Evolutionary conservation across 1,140 invertebrate genomes (phyloP), one percentile per base, ranked within the genome.

Genomic region (Drosophila elegans): DNA sequence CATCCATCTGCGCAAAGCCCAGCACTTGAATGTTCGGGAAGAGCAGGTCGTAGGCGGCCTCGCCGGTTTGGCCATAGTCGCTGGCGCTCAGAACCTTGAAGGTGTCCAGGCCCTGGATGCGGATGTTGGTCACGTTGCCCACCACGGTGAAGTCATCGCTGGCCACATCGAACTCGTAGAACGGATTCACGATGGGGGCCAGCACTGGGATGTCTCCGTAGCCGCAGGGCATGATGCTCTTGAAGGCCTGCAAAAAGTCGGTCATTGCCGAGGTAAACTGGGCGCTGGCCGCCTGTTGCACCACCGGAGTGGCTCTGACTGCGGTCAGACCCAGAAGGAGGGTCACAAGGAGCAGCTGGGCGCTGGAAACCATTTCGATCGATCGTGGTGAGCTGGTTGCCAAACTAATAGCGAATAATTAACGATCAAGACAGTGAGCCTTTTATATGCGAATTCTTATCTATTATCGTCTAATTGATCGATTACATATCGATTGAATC

Each of bases 221-320:
- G 38, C 85, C 84, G 25, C 85, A 90, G 4, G 85, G 85, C 49
- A 81, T 72, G n/a, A 89, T 81, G 6, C 48, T 64, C 56, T 74
- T 72, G 27, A 83, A 84, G 32, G 85, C 80, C 9, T 60, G 3
- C 5, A 76, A 11, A 44, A 76, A 84, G 57, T 60, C 73, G 3
- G 46, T 11, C 1, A 85, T 12, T 2, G 85, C 62, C 3, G 72
- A 36, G 7, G 53, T 29, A 41, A 80, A 85, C 38, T 53, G 29
- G 0, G 85, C 39, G n/a, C 53, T 60, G 7, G 25, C 48, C 7
- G 49, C 44, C 34, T 78, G 69, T 25, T 64, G 46, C 3, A 54
- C 46, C 25, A 80, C 51, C 1, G 81, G 77, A 1, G 55, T 62
- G 44, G 63, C 46, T 12, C 27, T 72, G 38, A 64, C 63, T 4